Base-by-base conservation (phyloP, 1,140 invertebrate species). In the Pinna nobilis region DNA sequence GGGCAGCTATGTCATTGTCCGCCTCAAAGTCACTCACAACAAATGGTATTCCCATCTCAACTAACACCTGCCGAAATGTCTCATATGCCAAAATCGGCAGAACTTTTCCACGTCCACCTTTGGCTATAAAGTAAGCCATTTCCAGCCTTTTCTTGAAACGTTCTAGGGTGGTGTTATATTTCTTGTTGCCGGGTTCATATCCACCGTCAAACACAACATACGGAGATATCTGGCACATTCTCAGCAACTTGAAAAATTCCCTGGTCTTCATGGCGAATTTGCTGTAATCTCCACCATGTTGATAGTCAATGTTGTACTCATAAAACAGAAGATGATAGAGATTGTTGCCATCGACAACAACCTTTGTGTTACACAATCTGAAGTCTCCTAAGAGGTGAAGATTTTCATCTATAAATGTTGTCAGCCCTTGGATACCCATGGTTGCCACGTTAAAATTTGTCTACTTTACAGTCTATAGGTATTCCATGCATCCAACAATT, bases 221-320 rank as follows among this genome's bases (percentile, higher is more conserved):
- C 0, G 95, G 91, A n/a, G 84, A 91, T 15, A 98, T 89, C 55
- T 93, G 92, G 82, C 95, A 97, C 83, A 92, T 91, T 53, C 88
- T 84, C 3, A 97, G 88, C 13, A 92, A 87, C 11, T 92, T 89
- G 80, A 97, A 96, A 82, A 96, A 96, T 18, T 92, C 89, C 49
- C 88, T 86, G 7, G 94, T 90, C 28, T 88, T 88, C 20, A 90
- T 81, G 3, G 91, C 92, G 87, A 92, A 95, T 78, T 92, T 92
- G 79, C 96, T 94, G 83, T 97, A 97, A 87, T 97, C 95, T 0
- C 96, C 96, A 20, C 95, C 95, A 88, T 95, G 97, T 1, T 92
- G 91, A 51, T 92, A 93, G 78, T 93, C 92, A 60, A 90, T 90
- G 65, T 91, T 92, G 3, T 92, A 87, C n/a, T 89, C 90, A 74